Base-by-base conservation (phyloP, 2,113 vertebrate species). In the Corythaeola cristata region DNA sequence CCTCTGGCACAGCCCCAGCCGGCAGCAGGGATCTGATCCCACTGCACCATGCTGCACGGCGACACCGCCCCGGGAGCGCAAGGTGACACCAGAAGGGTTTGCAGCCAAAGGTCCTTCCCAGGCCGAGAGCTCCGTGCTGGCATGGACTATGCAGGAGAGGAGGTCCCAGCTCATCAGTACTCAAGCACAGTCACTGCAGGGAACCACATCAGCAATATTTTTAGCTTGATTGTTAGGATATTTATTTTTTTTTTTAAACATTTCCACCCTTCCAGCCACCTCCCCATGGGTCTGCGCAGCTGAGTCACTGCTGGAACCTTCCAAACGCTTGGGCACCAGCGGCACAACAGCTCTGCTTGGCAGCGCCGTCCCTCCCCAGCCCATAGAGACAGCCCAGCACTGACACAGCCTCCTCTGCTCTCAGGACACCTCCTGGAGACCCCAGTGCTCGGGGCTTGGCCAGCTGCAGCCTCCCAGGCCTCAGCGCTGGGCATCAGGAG, bases 281-380 rank as follows among this genome's bases (percentile, higher is more conserved):
- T 98, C 97, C 95, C 96, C 7, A 18, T 88, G 81, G 93, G 90
- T 91, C 96, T 9, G 47, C 59, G 11, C 67, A 97, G 98, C 98
- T 98, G 98, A 98, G 98, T 98, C 98, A 98, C 82, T 96, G 92
- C 94, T 95, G 45, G 89, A 97, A 97, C 96, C 90, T 97, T 97
- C 96, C 72, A 89, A 98, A 94, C 1, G 20, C 82, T 90, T 81
- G 67, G 88, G 74, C 35, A 37, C 89, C 80, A 89, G 83, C 17
- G 1, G 83, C 49, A 88, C 88, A 92, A 69, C 84, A 72, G 79
- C 79, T 86, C 52, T 26, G 66, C 84, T 79, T 93, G 94, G 96
- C 77, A 93, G 64, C 3, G 5, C 64, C 39, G 24, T 35, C 33
- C 59, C 55, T 59, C 41, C 60, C 56, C 59, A 20, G 6, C n/a